Percentiles rank a stretch among this genome's conserved stretches.
Evolutionary conservation across 2,797 vertebrate species (phyloP).

Genomic region (Iguana delicatissima): DNA sequence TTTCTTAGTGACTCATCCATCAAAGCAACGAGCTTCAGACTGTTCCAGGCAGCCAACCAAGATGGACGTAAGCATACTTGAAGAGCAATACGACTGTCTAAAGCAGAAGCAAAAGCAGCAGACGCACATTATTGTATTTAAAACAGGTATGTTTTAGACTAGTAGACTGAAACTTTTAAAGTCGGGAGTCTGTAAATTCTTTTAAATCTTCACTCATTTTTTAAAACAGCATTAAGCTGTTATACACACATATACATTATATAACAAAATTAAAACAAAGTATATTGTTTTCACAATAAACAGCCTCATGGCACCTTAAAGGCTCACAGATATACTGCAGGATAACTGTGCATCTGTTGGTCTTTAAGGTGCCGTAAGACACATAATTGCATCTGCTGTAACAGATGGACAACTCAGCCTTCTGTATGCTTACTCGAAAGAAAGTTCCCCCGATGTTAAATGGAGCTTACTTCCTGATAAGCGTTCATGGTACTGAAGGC

Average conservation of each 20-base stretch:
- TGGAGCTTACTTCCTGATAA: background rate
- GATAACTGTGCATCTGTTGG: background rate
- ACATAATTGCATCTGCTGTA: background rate
- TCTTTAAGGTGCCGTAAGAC: background rate
- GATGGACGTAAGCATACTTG: slow-evolving; percentile 83
- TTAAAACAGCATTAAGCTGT: slow-evolving; percentile 14
- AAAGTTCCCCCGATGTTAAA: background rate
- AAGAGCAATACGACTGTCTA: slow-evolving; percentile 81
- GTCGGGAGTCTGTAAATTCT: slow-evolving; percentile 22
- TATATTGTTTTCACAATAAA: slow-evolving; percentile 12
- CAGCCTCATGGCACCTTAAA: background rate
- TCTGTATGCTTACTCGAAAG: background rate
- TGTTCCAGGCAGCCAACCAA: slow-evolving; percentile 60
- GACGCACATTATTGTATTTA: slow-evolving; percentile 79
- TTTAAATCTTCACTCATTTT: slow-evolving; percentile 29
- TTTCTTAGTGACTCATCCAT: slow-evolving; percentile 75
- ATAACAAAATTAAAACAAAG: background rate
- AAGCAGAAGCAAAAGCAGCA: slow-evolving; percentile 80
- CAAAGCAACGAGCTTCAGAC: slow-evolving; percentile 71
- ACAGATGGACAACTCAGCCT: background rate
- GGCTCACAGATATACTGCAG: background rate
- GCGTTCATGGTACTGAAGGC: background rate
- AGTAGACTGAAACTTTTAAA: background rate
- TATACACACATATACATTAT: background rate
- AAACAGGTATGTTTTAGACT: slow-evolving; percentile 77